Conservation (phyloP, 2,888 invertebrate species). For the Lymantria monacha region DNA sequence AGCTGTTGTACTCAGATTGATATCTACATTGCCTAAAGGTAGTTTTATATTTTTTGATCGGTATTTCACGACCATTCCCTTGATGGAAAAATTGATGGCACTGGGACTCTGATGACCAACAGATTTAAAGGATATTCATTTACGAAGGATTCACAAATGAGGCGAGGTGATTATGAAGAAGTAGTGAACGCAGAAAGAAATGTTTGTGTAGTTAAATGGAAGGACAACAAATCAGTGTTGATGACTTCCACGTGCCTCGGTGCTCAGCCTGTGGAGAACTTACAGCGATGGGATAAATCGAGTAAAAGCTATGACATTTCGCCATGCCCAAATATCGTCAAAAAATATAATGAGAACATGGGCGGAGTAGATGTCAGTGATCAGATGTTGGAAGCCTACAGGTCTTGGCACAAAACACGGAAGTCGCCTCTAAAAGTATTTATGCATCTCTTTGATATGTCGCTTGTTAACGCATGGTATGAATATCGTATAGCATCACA, state of each 20-base stretch:
- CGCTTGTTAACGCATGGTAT: too few species aligned
- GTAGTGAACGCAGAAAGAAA: conserved; percentile 8
- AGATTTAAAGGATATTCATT: conserved; percentile 3
- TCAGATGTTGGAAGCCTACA: too few species aligned
- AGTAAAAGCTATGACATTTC: conserved; percentile 7
- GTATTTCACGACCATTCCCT: conserved; percentile 8
- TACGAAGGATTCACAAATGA: conserved; percentile 11
- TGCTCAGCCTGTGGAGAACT: conserved; percentile 7
- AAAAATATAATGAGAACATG: too few species aligned
- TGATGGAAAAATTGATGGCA: conserved; percentile 7
- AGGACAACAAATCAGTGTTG: conserved; percentile 3
- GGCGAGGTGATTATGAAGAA: conserved; percentile 11
- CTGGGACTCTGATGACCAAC: conserved; percentile 9
- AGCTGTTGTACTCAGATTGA: conserved; percentile 24
- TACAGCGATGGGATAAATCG: conserved; percentile 11
- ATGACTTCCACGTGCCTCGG: conserved; percentile 9
- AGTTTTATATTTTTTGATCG: conserved; percentile 9
- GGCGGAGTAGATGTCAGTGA: too few species aligned
- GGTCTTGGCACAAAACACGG: too few species aligned
- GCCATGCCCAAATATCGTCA: conserved; percentile 8
- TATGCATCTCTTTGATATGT: too few species aligned
- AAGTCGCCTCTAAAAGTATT: too few species aligned
- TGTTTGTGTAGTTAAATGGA: conserved; percentile 10
- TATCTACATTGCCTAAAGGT: conserved; percentile 8
- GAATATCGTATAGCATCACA: conserved; percentile 6